Evolutionary conservation across 2,113 vertebrate species (phyloP), one percentile per base, ranked within the genome.

Genomic region (Dipodomys spectabilis): DNA sequence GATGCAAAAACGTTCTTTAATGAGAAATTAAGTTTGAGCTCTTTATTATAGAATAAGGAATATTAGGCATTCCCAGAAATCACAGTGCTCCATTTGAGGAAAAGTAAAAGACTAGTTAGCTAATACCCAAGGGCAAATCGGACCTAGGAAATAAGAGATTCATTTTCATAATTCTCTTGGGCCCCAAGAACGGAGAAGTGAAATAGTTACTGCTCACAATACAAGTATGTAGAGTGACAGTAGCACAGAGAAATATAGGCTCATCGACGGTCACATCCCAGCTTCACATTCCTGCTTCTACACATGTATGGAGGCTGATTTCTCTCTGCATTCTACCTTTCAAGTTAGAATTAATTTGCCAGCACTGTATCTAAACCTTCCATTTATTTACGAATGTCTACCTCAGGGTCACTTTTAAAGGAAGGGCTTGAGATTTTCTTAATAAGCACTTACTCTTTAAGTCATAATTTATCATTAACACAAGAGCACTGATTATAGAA

Each of bases 11-110:
- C 94, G 90, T 27, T 45, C 53, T 90, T 94, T 97, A 96, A 93
- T 88, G 86, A 95, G 77, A 96, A 90, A 91, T 96, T 95, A 86
- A 97, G 35, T 87, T 87, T 96, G 92, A 97, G 96, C 93, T 88
- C 60, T 81, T 86, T 30, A 84, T 97, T 94, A 96, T 30, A 88
- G 20, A 83, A 57, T 57, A 57, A 57, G 15, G 12, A 57, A 13
- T 57, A 16, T 4, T 57, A 57, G 53, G 53, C 53, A 57, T 57
- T 57, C 53, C 39, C 19, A 67, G 22, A 92, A 25, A 11, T 74
- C 35, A 44, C 3, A 35, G 22, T 72, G 18, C 20, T 85, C 92
- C 45, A 85, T 87, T 82, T 93, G n/a, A 91, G 19, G 16, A 69
- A 28, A 93, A 77, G 44, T 20, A 39, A 22, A 79, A 77, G 22